Evolutionary conservation across 92 coral and sea anemone genomes (phyloP).

Genomic region (Diadumene lineata): DNA sequence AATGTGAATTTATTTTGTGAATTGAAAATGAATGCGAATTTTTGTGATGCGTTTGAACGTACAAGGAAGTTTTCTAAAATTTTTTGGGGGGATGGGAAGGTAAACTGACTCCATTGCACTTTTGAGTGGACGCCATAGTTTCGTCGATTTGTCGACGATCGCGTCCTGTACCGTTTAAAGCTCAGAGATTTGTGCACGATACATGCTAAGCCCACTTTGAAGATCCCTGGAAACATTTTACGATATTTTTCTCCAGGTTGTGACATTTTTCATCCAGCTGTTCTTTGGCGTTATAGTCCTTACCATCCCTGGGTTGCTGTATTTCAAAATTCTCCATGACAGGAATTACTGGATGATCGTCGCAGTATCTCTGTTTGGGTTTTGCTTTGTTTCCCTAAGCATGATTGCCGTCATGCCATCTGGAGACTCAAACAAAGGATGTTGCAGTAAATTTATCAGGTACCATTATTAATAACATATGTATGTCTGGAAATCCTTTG

Average conservation of each 20-base stretch:
- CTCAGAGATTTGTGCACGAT: not conserved
- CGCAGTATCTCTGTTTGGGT: not conserved
- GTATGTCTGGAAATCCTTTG: not conserved
- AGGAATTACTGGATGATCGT: not conserved
- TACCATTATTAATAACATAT: not conserved
- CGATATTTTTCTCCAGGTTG: not conserved
- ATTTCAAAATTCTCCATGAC: not conserved
- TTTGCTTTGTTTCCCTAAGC: not conserved
- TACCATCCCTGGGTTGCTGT: not conserved
- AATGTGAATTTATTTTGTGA: too few relatives aligned
- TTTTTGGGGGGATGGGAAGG: too few relatives aligned
- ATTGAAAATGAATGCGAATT: too few relatives aligned
- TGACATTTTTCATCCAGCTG: not conserved
- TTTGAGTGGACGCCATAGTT: too few relatives aligned
- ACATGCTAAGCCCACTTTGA: not conserved
- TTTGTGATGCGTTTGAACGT: too few relatives aligned
- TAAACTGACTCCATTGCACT: too few relatives aligned
- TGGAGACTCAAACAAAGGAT: not conserved
- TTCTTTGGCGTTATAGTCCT: not conserved
- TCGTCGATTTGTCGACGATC: too few relatives aligned
- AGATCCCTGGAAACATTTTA: not conserved
- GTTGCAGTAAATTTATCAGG: not conserved
- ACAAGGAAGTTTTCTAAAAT: too few relatives aligned
- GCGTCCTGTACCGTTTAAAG: not conserved
- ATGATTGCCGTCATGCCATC: not conserved